Evolutionary conservation across 2,888 invertebrate genomes (phyloP).

Genomic region (Myathropa florea): DNA sequence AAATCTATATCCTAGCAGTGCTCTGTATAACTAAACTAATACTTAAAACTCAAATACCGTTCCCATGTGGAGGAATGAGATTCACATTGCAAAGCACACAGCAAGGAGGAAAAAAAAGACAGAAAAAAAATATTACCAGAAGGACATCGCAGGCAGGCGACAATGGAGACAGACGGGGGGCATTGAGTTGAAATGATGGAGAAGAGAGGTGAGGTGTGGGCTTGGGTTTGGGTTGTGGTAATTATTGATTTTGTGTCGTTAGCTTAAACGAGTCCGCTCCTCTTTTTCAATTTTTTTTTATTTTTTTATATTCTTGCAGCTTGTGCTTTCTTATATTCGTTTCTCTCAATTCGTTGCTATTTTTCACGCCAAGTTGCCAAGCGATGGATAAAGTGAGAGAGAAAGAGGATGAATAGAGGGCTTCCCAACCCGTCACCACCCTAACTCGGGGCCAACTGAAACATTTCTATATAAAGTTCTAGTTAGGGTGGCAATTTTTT

Average conservation of each 20-base stretch:
- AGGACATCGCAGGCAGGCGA: conserved; percentile 20
- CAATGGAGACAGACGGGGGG: not conserved
- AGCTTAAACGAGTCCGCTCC: conserved; percentile 67
- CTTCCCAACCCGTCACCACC: conserved; percentile 3
- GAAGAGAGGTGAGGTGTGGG: conserved; percentile 1
- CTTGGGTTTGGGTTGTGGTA: conserved; percentile 72
- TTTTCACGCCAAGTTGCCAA: conserved; percentile 67
- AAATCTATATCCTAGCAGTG: conserved; percentile 29
- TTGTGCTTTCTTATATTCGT: conserved; percentile 51
- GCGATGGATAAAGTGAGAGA: conserved; percentile 15
- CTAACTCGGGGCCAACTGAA: conserved; percentile 44
- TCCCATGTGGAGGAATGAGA: conserved; percentile 66
- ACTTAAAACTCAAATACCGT: conserved; percentile 70
- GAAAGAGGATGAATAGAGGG: conserved; percentile 14
- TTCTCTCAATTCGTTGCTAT: conserved; percentile 66
- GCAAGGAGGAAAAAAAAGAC: conserved; percentile 22
- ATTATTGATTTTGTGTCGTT: conserved; percentile 75
- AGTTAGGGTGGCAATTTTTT: conserved; percentile 67
- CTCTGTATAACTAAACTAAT: conserved; percentile 68
- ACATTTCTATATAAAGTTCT: conserved; percentile 67
- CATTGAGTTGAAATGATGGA: not conserved
- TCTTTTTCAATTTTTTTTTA: conserved; percentile 18
- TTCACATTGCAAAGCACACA: conserved; percentile 62
- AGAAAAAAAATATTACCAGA: conserved; percentile 38
- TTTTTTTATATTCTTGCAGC: conserved; percentile 25